Base-by-base conservation (phyloP, 2,888 invertebrate genomes). In the Lasius platythorax region DNA sequence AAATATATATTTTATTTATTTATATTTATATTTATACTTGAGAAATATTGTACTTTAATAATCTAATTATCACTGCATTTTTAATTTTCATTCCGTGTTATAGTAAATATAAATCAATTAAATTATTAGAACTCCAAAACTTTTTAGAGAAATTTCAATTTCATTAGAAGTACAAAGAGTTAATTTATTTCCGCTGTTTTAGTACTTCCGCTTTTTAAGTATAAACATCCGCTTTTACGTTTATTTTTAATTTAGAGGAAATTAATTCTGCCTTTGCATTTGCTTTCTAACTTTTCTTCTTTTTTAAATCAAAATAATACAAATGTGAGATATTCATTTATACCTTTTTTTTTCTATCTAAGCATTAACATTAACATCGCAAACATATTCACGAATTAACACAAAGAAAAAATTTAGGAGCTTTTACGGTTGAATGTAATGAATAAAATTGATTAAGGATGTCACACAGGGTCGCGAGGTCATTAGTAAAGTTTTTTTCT, bases 401-500 rank as follows among this genome's bases (percentile, higher is more conserved):
- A 15, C 53, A 2, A 15, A 23, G 23, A 56, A 37, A 15, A 18
- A 56, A 37, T 37, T 37, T 23, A 18, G 0, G 1, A 56, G 0
- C 9, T 6, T 12, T 1, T 15, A 9, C 12, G 23, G 0, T 72
- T 28, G 6, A 23, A 37, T 1, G 9, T 37, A 50, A 15, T 50
- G 50, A 37, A 66, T 50, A 50, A 33, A 76, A 37, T 8, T 33
- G 18, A 66, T 66, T 50, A 64, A 18, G 18, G n/a, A 63, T 75
- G 33, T 9, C n/a, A 23, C 6, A 37, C 2, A 28, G 1, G 3
- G 15, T 50, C 33, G 23, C 58, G 2, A 74, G 43, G 30, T 33
- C 1, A 28, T 78, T 68, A 58, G 50, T 67, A 37, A 12, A 50
- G 37, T 23, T 33, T 50, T 82, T 84, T 63, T 37, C 53, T 64